Percentiles rank a stretch among this genome's conserved stretches.
These are phyloP conservation scores for Anolis apletophallus DNA, from an alignment of 2,797 vertebrate genomes.

Conservation along the genomic window DNA sequence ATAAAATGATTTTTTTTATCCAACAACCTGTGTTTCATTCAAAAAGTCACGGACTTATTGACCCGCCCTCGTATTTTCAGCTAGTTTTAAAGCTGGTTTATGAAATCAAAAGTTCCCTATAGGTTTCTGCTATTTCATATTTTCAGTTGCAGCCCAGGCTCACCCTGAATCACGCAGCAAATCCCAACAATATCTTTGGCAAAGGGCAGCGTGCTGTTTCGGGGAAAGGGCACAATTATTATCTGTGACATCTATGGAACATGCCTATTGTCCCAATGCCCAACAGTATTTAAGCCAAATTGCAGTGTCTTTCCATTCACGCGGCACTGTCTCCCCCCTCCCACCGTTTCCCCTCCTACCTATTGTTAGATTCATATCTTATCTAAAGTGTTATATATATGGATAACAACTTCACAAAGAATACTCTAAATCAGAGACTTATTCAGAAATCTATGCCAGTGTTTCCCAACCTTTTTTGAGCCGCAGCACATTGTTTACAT, in stretches of 20 bases:
- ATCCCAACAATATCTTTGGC: not conserved
- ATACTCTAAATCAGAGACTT: not conserved
- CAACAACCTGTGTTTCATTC: too few species aligned
- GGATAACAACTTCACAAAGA: not conserved
- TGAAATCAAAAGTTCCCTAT: accelerated
- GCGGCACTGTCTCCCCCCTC: not conserved
- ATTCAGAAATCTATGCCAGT: not conserved
- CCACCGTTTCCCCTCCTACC: not conserved
- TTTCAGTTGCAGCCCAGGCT: accelerated
- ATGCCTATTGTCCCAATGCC: not conserved
- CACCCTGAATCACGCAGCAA: not conserved
- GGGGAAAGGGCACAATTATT: not conserved
- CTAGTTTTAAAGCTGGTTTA: not conserved
- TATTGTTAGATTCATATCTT: not conserved
- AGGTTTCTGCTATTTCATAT: too few species aligned
- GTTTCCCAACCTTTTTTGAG: too few species aligned
- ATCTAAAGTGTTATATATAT: not conserved
- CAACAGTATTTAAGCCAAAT: not conserved
- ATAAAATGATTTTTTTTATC: too few species aligned
- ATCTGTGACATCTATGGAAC: not conserved
- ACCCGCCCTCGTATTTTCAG: too few species aligned
- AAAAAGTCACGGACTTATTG: too few species aligned
- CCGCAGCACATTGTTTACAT: too few species aligned
- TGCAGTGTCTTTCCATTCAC: not conserved
- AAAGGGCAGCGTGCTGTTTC: not conserved